These are phyloP conservation scores for Euphonia xanthogaster DNA, from an alignment of 2,797 vertebrate species.

Conservation along the genomic window DNA sequence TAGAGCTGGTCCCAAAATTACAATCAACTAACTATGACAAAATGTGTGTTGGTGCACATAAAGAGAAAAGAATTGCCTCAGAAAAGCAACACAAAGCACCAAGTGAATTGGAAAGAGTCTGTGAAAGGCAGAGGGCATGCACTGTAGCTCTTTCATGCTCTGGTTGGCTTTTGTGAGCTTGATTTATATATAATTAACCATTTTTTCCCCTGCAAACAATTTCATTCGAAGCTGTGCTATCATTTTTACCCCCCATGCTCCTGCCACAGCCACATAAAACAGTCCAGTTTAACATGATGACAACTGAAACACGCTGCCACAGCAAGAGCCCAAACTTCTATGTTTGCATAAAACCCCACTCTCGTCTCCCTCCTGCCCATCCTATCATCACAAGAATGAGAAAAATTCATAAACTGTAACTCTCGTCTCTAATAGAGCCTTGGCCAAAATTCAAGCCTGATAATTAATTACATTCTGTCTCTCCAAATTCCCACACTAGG, in stretches of 20 bases:
- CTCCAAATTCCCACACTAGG: slow-evolving; percentile 34
- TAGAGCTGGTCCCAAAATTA: not conserved
- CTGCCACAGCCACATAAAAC: not conserved
- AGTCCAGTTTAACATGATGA: not conserved
- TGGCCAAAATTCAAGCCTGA: slow-evolving; percentile 35
- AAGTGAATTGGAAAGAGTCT: slow-evolving; percentile 54
- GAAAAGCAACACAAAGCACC: slow-evolving; percentile 56
- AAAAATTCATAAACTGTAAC: slow-evolving; percentile 28
- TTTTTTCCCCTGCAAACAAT: slow-evolving; percentile 45
- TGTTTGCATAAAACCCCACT: not conserved
- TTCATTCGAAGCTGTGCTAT: not conserved
- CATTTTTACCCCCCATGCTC: not conserved
- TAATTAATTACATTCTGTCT: slow-evolving; percentile 49
- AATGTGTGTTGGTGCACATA: not conserved
- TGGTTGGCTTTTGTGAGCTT: slow-evolving; percentile 52
- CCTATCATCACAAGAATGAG: slow-evolving; percentile 22
- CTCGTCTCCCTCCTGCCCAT: not conserved
- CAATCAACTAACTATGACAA: slow-evolving; percentile 27
- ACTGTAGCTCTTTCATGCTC: slow-evolving; percentile 61
- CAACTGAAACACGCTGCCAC: not conserved
- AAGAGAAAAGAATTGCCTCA: slow-evolving; percentile 39
- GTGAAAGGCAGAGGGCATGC: slow-evolving; percentile 55
- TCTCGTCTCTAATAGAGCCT: not conserved
- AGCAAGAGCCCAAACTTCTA: not conserved
- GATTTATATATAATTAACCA: slow-evolving; percentile 58